Conservation (phyloP, 2,888 invertebrate species). For the Hedya salicella region DNA sequence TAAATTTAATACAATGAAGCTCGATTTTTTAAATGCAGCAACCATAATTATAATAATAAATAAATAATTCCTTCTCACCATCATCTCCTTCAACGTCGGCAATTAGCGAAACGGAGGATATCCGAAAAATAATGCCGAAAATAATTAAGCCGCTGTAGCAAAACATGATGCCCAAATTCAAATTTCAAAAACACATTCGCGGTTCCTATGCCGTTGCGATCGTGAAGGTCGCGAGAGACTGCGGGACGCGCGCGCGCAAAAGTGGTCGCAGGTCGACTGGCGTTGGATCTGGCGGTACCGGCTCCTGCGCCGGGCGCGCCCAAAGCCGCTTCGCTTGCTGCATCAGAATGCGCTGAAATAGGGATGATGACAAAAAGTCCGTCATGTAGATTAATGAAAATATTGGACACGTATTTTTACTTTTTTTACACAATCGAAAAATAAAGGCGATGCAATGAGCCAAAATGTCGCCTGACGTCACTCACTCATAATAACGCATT, state of each 20-base stretch:
- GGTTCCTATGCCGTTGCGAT: conserved; percentile 32
- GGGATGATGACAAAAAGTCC: no score
- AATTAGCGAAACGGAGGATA: conserved; percentile 70
- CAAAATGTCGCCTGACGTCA: no score
- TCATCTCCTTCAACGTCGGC: conserved; percentile 74
- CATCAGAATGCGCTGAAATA: no score
- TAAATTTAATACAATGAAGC: no score
- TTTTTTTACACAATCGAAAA: no score
- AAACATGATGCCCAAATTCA: conserved; percentile 56
- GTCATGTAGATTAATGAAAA: no score
- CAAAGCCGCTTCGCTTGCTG: no score
- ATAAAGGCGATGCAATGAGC: no score
- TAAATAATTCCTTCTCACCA: conserved; percentile 61
- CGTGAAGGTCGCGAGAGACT: conserved; percentile 39
- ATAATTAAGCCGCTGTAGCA: conserved; percentile 62
- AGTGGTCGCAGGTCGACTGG: conserved; percentile 54
- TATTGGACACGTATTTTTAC: no score
- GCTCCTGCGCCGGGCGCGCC: conserved; percentile 47
- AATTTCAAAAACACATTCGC: conserved; percentile 48
- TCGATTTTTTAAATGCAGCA: background rate
- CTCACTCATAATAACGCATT: no score
- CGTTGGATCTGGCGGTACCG: conserved; percentile 10
- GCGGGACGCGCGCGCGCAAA: conserved; percentile 36
- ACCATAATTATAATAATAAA: background rate
- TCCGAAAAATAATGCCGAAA: conserved; percentile 70